These are phyloP conservation scores for Notodonta dromedarius DNA, from an alignment of 2,888 invertebrate genomes.

Conservation along the genomic window DNA sequence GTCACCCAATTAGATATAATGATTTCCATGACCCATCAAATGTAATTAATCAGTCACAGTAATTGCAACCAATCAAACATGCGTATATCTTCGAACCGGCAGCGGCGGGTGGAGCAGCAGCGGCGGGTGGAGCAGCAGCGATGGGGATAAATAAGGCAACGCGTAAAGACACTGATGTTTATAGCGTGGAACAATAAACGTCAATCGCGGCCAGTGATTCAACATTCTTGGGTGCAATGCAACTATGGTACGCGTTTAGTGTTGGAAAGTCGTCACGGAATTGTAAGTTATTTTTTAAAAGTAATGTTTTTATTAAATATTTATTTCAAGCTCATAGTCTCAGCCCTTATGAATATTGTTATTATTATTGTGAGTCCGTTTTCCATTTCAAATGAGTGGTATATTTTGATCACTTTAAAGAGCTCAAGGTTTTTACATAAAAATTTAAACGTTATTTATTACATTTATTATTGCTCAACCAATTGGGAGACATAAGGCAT, in stretches of 20 bases:
- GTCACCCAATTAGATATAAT: slow-evolving; percentile 27
- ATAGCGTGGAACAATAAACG: slow-evolving; percentile 47
- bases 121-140: slow-evolving; percentile 8
- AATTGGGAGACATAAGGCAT: background rate
- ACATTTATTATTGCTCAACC: background rate
- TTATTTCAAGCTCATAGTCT: too few species aligned
- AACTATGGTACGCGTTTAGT: slow-evolving; percentile 24
- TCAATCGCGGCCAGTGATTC: slow-evolving; percentile 46
- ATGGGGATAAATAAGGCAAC: slow-evolving; percentile 36
- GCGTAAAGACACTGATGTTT: slow-evolving; percentile 42
- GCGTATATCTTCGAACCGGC: background rate
- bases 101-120: background rate
- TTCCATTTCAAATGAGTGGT: background rate
- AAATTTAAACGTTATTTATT: background rate
- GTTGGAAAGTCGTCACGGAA: slow-evolving; percentile 23
- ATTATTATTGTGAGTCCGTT: background rate
- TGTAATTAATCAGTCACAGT: slow-evolving; percentile 39
- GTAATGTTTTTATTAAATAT: background rate
- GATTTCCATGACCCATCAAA: slow-evolving; percentile 30
- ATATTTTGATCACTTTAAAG: background rate
- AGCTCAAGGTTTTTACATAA: background rate
- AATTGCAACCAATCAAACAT: slow-evolving; percentile 27
- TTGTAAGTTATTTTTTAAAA: background rate
- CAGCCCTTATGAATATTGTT: background rate
- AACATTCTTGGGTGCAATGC: slow-evolving; percentile 31